Percentiles rank a stretch among this genome's conserved stretches.
Evolutionary conservation across 1,140 invertebrate genomes (phyloP).

Genomic region (Leptinotarsa defecta): DNA sequence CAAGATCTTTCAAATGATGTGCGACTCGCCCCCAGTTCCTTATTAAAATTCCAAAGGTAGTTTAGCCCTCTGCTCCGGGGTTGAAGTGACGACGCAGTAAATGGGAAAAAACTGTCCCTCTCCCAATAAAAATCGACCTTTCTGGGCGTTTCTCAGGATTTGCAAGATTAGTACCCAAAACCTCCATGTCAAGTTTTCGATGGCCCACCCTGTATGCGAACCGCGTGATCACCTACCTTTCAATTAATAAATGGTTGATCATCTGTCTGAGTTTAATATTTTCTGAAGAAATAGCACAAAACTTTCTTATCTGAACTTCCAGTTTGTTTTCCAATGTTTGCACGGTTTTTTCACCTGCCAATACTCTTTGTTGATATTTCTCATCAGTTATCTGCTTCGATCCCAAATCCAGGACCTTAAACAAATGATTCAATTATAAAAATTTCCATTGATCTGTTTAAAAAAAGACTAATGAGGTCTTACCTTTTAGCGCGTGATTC

Average conservation of each 20-base stretch:
- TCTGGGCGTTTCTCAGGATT: too few relatives aligned
- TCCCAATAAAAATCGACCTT: too few relatives aligned
- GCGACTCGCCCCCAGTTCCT: too few relatives aligned
- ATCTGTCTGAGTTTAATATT: conserved; percentile 75
- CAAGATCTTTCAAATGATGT: too few relatives aligned
- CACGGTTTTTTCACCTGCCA: conserved; percentile 63
- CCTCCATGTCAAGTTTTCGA: too few relatives aligned
- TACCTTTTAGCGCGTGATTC: not conserved
- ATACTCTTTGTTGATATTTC: conserved; percentile 59
- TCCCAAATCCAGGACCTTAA: conserved; percentile 44
- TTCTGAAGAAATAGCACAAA: conserved; percentile 73
- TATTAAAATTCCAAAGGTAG: too few relatives aligned
- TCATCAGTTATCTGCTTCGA: conserved; percentile 59
- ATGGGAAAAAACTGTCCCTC: too few relatives aligned
- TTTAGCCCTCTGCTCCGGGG: too few relatives aligned
- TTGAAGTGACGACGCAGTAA: too few relatives aligned
- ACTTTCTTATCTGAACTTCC: conserved; percentile 73
- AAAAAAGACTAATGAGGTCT: not conserved
- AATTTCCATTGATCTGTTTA: not conserved
- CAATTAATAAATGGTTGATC: conserved; percentile 78
- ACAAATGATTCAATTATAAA: not conserved
- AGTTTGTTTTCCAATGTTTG: conserved; percentile 71
- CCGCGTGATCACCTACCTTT: conserved; percentile 50
- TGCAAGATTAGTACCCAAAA: too few relatives aligned
- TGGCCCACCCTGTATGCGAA: too few relatives aligned